Evolutionary conservation across 1,140 invertebrate genomes (phyloP).

Genomic region (Sycophaga agraensis): DNA sequence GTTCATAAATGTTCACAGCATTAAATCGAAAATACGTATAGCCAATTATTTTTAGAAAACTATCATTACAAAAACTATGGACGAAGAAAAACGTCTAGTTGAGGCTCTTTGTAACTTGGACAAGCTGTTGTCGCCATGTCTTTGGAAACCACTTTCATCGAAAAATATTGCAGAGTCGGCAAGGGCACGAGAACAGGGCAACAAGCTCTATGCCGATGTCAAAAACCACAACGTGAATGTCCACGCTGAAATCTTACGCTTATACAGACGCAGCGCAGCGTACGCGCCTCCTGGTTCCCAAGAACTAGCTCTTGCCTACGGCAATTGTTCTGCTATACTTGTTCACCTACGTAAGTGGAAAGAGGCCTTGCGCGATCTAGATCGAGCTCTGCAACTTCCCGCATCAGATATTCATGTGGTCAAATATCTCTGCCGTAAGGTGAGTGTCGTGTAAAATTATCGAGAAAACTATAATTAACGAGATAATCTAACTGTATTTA

Average conservation of each 20-base stretch:
- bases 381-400: background rate
- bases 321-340: conserved; percentile 9
- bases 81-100: background rate
- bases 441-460: no score
- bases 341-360: background rate
- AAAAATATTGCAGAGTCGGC: background rate
- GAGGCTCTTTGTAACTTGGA: background rate
- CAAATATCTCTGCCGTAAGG: conserved; percentile 15
- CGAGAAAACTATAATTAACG: no score
- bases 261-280: background rate
- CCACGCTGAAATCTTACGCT: conserved; percentile 4
- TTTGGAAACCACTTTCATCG: background rate
- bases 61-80: no score
- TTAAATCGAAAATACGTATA: no score
- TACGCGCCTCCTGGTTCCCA: background rate
- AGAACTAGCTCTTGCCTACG: conserved; percentile 4
- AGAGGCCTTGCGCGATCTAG: background rate
- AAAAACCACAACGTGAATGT: background rate
- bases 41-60: no score
- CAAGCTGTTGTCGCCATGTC: background rate
- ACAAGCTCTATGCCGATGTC: background rate
- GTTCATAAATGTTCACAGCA: no score
- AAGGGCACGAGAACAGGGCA: background rate
- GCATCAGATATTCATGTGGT: background rate
- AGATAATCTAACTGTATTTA: no score